Base-by-base conservation (phyloP, 2,888 invertebrate species). In the Choreutis nemorana region DNA sequence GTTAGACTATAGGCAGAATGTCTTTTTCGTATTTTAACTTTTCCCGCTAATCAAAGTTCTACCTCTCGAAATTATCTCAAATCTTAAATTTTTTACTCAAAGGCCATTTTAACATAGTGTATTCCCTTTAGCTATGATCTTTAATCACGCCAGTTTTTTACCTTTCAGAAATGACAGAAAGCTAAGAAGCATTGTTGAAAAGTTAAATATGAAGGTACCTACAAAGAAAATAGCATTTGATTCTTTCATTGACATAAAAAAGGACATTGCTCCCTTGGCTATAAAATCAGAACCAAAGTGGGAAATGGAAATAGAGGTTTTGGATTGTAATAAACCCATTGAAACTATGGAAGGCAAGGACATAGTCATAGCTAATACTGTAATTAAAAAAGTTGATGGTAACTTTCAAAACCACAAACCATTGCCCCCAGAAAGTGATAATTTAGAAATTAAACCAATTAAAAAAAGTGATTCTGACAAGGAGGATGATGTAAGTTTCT, bases 201-300 rank as follows among this genome's bases (percentile, higher is more conserved):
- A 55, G 35, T 45, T 50, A 26, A 57, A 47, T 37, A 41, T 47
- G 33, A 57, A 43, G 39, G 44, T 59, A 14, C 57, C 68, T 20
- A 73, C 71, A 4, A 79, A 78, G 39, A 79, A 79, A 44, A 68
- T 80, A 29, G 59, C 64, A 21, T 80, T 80, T 60, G 67, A 79
- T 48, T 70, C 77, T 10, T 65, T 79, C 30, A 68, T 62, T 28
- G 79, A 80, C 35, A 67, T 80, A 7, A 80, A 79, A 55, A 66
- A 70, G 56, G 78, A 80, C 42, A 77, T 80, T 36, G 68, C 61
- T 23, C 67, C 77, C 6, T 42, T 77, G 13, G 44, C 52, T 15
- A 45, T 78, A 14, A 77, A 78, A 47, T 24, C 42, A 9, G 78
- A 77, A 43, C 77, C 78, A 37, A 65, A 66, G 50, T 75, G 75